Evolutionary conservation across 2,888 invertebrate species (phyloP), one percentile per base, ranked within the genome.

Genomic region (Heterodera filipjevi): DNA sequence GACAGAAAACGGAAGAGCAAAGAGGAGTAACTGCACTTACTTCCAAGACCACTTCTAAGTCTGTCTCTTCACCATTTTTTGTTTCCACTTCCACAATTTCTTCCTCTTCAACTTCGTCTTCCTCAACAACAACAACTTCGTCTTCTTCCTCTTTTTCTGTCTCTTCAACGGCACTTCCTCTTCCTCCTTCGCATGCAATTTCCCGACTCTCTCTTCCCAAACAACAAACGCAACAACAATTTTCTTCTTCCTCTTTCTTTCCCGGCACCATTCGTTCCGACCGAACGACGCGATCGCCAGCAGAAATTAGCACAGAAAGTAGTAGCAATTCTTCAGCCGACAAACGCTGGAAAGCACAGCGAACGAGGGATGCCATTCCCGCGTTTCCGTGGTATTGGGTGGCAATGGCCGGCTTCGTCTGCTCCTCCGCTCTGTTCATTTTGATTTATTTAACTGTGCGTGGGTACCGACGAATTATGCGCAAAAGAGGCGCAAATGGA

Each of bases 361-460:
- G 59, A 27, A 16, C 68, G 33, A 8, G 14, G 33, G 68, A 68
- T 3, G 35, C 35, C 30, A 30, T 75, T 32, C 32, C 75, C 16
- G 19, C 75, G 10, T 75, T 75, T 64, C 66, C 75, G 16, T 75
- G 75, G 75, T 75, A 75, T 35, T 75, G 66, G 66, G 75, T 75
- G 32, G 64, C 75, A 22, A 22, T 75, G 19, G 66, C 66, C 30
- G 75, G 75, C n/a, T 75, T 75, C 30, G 44, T 64, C 16, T 59
- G 66, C 33, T 39, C 75, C 19, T 75, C 75, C 16, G 49, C 68
- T 30, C 46, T 75, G 22, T 75, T 75, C 46, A n/a, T 64, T 6
- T 64, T 75, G 14, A 14, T 75, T 16, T 75, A 53, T n/a, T 33
- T 19, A 35, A 59, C 22, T 10, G 30, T 75, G 12, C 66, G 22